Evolutionary conservation across 2,797 vertebrate genomes (phyloP).

Genomic region (Anabacerthia variegaticeps): DNA sequence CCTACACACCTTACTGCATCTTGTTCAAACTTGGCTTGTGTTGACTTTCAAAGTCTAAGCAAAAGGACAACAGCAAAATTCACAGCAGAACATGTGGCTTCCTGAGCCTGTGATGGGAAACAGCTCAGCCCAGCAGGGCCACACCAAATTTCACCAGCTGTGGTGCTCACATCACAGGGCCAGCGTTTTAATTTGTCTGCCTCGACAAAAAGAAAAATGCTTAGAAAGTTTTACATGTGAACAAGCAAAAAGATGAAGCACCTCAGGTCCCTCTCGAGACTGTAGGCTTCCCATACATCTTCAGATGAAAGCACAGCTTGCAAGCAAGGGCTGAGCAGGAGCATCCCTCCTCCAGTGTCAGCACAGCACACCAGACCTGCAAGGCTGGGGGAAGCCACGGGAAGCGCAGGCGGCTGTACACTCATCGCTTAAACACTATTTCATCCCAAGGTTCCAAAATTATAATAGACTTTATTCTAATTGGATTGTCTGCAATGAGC

Average conservation of each 20-base stretch:
- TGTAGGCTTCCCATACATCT: not conserved
- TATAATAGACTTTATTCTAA: constrained; percentile 84
- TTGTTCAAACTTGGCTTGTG: not conserved
- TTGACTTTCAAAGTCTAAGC: not conserved
- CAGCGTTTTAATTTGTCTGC: not conserved
- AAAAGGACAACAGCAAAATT: not conserved
- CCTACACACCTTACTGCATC: not conserved
- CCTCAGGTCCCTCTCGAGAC: not conserved
- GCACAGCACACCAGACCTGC: not conserved
- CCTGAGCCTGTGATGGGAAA: not conserved
- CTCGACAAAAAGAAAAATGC: not conserved
- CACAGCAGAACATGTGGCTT: not conserved
- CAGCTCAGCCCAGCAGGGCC: not conserved
- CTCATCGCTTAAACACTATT: constrained; percentile 72
- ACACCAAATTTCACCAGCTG: fast-evolving
- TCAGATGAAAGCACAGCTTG: not conserved
- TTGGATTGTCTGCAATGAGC: constrained; percentile 84
- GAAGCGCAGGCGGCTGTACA: not conserved
- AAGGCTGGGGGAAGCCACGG: not conserved
- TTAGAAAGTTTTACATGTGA: not conserved
- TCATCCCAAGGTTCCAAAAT: constrained; percentile 81
- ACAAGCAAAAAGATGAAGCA: not conserved
- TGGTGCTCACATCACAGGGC: not conserved
- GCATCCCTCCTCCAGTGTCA: not conserved
- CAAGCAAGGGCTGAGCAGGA: not conserved